Conservation (phyloP, 2,888 invertebrate genomes). For the Macrosiphum euphorbiae region DNA sequence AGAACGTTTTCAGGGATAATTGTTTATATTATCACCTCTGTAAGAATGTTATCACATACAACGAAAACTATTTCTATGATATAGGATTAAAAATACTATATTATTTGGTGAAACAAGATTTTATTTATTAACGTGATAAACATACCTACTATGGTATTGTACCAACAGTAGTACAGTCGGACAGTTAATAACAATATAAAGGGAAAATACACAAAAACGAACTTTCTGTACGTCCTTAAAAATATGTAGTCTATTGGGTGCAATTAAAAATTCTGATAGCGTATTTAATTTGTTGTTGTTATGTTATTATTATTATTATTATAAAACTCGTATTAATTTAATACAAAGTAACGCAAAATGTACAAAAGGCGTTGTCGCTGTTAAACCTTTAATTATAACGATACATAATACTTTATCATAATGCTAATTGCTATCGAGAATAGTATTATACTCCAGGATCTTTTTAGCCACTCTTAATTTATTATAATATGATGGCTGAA, state of each 20-base stretch:
- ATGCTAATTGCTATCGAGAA: background rate
- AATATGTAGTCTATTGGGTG: background rate
- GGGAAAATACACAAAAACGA: background rate
- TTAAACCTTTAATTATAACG: background rate
- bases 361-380: background rate
- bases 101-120: background rate
- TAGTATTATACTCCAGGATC: background rate
- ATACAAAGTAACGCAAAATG: background rate
- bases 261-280: background rate
- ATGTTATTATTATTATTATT: background rate
- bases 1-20: background rate
- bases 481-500: background rate
- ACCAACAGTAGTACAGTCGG: background rate
- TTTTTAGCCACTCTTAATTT: background rate
- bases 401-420: background rate
- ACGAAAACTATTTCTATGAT: background rate
- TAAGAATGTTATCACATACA: background rate
- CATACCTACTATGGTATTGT: background rate
- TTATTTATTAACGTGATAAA: background rate
- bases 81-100: background rate
- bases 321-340: background rate
- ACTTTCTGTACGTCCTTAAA: background rate
- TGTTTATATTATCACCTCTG: background rate
- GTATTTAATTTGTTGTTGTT: background rate
- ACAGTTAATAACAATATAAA: background rate